These are phyloP conservation scores for Temnothorax curvispinosus DNA, from an alignment of 1,140 invertebrate species.

Conservation along the genomic window DNA sequence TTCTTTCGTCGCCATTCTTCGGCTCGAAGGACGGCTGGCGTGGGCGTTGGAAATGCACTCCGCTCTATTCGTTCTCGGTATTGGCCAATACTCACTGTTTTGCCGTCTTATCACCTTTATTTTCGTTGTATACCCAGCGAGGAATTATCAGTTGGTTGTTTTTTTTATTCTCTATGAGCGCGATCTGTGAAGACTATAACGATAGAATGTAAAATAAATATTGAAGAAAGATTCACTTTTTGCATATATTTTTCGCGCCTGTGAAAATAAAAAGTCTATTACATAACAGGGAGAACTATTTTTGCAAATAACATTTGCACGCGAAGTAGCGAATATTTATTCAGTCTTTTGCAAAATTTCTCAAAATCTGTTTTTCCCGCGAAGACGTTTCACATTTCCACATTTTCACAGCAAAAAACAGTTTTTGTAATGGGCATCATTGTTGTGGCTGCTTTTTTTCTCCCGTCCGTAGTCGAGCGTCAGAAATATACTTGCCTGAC, in stretches of 20 bases:
- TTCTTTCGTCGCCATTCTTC: constrained; percentile 18
- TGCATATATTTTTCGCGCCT: background rate
- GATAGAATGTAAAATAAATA: background rate
- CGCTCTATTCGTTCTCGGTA: background rate
- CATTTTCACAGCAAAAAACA: background rate
- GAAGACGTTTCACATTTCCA: background rate
- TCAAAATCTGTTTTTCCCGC: background rate
- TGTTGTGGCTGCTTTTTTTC: background rate
- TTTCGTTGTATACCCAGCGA: background rate
- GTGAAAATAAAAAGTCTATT: background rate
- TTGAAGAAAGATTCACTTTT: background rate
- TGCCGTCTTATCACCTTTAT: background rate
- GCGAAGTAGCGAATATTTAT: background rate
- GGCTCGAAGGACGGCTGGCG: constrained; percentile 9
- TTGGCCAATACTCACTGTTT: background rate
- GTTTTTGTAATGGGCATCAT: background rate
- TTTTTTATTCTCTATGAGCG: background rate
- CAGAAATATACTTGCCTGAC: constrained; percentile 43
- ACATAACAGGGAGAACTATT: background rate
- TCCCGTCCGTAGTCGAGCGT: background rate
- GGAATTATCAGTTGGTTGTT: background rate
- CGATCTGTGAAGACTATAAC: background rate
- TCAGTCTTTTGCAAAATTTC: background rate
- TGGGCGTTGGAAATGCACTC: constrained; percentile 25
- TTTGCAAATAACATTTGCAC: background rate